These are phyloP conservation scores for Antrozous pallidus DNA, from an alignment of 2,797 vertebrate genomes.

Conservation along the genomic window DNA sequence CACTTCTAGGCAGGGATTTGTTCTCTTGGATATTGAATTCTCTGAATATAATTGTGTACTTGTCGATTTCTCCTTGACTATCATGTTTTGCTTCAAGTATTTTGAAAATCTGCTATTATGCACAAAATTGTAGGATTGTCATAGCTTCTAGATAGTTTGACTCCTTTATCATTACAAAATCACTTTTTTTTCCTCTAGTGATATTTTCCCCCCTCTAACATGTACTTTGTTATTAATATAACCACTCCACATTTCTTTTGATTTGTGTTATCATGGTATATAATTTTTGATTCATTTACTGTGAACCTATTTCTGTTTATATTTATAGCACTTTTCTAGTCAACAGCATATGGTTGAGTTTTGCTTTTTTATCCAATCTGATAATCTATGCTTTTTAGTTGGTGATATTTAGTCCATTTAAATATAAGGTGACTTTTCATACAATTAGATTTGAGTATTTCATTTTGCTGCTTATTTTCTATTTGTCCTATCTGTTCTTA, in stretches of 20 bases:
- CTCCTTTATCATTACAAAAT: background rate
- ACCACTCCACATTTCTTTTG: background rate
- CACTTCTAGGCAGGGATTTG: background rate
- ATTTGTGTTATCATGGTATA: background rate
- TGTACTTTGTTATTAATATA: background rate
- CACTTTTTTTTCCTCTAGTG: background rate
- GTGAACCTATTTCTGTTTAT: background rate
- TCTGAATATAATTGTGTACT: background rate
- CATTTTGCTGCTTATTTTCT: background rate
- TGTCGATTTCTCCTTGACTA: background rate
- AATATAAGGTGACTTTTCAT: background rate
- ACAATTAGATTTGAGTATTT: background rate
- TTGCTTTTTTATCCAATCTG: background rate
- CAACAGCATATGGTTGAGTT: background rate
- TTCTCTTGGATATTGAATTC: background rate
- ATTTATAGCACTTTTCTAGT: background rate
- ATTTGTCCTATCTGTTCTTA: background rate
- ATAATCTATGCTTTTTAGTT: background rate
- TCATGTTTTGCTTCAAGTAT: background rate
- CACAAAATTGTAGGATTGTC: background rate
- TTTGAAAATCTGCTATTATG: background rate
- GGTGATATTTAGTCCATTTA: background rate
- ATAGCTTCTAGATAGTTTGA: background rate
- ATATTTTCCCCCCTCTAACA: background rate
- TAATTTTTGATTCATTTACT: background rate